These are phyloP conservation scores for Coreius guichenoti DNA, from an alignment of 2,797 vertebrate species.

Conservation along the genomic window DNA sequence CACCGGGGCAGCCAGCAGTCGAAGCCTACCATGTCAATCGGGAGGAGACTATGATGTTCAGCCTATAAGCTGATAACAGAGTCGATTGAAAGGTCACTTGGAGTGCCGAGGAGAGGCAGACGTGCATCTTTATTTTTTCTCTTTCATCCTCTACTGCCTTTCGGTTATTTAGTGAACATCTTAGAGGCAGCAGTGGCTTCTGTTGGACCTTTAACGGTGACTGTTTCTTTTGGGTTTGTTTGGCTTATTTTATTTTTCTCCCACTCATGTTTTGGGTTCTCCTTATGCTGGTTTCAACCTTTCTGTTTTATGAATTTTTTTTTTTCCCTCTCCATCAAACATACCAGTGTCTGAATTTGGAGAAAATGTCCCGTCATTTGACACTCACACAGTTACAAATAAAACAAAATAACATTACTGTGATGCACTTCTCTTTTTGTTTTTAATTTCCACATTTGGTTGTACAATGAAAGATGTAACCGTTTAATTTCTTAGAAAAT, in stretches of 20 bases:
- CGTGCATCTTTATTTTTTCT: slow-evolving; percentile 8
- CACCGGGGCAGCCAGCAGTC: slow-evolving; percentile 33
- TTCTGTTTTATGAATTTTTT: slow-evolving; percentile 32
- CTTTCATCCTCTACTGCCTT: slow-evolving; percentile 41
- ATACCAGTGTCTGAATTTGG: slow-evolving; percentile 55
- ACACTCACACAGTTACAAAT: slow-evolving; percentile 60
- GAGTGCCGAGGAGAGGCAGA: slow-evolving; percentile 51
- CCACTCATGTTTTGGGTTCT: slow-evolving; percentile 32
- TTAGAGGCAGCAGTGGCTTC: slow-evolving; percentile 10
- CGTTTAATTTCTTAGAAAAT: not conserved
- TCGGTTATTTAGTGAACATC: slow-evolving; percentile 45
- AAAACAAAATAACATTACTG: slow-evolving; percentile 51
- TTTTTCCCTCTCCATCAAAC: slow-evolving; percentile 48
- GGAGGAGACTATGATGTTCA: slow-evolving; percentile 28
- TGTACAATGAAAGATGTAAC: not conserved
- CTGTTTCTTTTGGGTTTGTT: slow-evolving; percentile 38
- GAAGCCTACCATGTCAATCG: slow-evolving; percentile 10
- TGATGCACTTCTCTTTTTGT: slow-evolving; percentile 13
- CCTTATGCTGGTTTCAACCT: slow-evolving; percentile 39
- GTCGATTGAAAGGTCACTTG: slow-evolving; percentile 46
- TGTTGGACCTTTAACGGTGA: slow-evolving; percentile 28
- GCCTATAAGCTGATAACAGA: slow-evolving; percentile 38
- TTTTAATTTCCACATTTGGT: slow-evolving; percentile 18
- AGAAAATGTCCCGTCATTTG: slow-evolving; percentile 47
- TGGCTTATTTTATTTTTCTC: slow-evolving; percentile 42